Conservation (phyloP, 2,888 invertebrate genomes). For the Lutraria lutraria region DNA sequence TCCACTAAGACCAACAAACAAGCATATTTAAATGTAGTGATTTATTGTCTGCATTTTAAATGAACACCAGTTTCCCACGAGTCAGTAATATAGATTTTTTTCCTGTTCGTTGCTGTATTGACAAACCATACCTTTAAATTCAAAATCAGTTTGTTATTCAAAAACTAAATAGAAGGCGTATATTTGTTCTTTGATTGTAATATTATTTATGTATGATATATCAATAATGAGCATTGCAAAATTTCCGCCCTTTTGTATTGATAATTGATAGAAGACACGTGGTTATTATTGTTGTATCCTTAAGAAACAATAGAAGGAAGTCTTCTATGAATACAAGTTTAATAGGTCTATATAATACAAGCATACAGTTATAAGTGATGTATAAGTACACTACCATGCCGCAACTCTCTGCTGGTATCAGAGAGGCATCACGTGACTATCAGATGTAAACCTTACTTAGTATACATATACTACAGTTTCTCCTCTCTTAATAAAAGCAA, state of each 20-base stretch:
- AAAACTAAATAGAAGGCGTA: neutral
- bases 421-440: too few species aligned
- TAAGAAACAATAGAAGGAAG: too few species aligned
- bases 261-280: neutral
- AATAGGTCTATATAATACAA: too few species aligned
- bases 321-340: too few species aligned
- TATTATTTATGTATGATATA: neutral
- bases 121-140: neutral
- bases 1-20: too few species aligned
- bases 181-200: neutral
- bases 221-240: neutral
- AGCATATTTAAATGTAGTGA: too few species aligned
- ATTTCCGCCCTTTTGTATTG: neutral
- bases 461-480: too few species aligned
- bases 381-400: too few species aligned
- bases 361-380: too few species aligned
- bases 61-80: neutral
- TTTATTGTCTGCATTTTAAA: neutral
- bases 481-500: too few species aligned
- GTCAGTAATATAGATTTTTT: neutral
- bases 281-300: neutral
- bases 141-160: neutral
- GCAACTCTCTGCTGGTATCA: too few species aligned
- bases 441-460: too few species aligned
- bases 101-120: neutral